Percentiles rank a stretch among this genome's conserved stretches.
Evolutionary conservation across 2,113 vertebrate species (phyloP).

Genomic region (Platysteira castanea): DNA sequence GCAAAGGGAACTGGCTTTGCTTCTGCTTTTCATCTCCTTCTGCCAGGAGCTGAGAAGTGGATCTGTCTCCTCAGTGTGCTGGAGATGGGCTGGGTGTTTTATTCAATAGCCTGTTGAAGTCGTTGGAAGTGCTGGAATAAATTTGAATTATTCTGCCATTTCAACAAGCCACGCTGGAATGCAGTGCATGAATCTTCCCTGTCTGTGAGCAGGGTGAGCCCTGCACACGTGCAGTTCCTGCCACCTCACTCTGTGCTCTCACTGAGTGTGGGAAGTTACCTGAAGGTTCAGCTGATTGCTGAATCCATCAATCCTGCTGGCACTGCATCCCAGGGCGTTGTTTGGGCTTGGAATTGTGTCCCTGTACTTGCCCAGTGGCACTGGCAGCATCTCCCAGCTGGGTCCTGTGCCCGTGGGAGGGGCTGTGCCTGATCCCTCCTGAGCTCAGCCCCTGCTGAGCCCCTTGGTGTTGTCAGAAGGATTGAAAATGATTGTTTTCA

Average conservation of each 20-base stretch:
- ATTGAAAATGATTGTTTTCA: not conserved
- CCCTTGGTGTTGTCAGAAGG: not conserved
- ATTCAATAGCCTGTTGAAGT: not conserved
- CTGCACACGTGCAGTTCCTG: not conserved
- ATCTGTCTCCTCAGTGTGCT: not conserved
- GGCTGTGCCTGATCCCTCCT: not conserved
- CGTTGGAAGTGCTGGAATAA: not conserved
- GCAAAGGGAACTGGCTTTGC: not conserved
- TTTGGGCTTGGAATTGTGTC: not conserved
- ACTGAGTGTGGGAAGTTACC: fast-evolving
- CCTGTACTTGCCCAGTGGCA: not conserved
- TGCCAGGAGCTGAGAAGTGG: not conserved
- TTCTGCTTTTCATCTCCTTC: not conserved
- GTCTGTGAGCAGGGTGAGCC: not conserved
- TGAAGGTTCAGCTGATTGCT: not conserved
- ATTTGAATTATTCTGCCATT: not conserved
- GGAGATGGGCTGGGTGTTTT: not conserved
- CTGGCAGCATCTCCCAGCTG: not conserved
- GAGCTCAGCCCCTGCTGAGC: not conserved
- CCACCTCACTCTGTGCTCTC: not conserved
- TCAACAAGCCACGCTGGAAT: not conserved
- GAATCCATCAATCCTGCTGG: not conserved
- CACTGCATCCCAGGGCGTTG: not conserved
- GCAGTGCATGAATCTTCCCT: not conserved
- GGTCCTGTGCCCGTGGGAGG: not conserved